These are phyloP conservation scores for Solea solea DNA, from an alignment of 2,113 vertebrate genomes.

Conservation along the genomic window DNA sequence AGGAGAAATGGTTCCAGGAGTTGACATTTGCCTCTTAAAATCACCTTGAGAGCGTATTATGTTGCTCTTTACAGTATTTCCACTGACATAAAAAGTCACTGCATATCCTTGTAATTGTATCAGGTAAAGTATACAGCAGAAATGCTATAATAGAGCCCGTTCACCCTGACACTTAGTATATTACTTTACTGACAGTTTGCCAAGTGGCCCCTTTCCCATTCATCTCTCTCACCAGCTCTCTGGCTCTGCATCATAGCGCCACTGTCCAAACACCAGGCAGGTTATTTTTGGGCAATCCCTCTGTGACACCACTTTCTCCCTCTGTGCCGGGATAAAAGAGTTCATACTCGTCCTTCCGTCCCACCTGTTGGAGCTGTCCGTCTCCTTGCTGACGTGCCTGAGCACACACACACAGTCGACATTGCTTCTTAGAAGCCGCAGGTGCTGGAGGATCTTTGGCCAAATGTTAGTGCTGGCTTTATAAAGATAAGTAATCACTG, in stretches of 20 bases:
- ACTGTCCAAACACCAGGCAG: constrained; percentile 44
- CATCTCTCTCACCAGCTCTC: constrained; percentile 44
- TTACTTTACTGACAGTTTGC: background rate
- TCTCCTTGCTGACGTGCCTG: constrained; percentile 57
- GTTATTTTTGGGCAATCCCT: constrained; percentile 75
- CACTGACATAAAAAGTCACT: background rate
- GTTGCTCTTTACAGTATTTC: background rate
- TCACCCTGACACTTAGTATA: background rate
- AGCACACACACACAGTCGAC: constrained; percentile 40
- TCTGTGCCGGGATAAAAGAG: constrained; percentile 63
- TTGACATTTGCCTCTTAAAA: background rate
- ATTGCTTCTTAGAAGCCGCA: constrained; percentile 40
- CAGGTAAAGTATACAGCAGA: background rate
- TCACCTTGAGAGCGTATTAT: background rate
- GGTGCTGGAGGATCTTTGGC: constrained; percentile 7
- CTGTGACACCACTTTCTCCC: constrained; percentile 67
- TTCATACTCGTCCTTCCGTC: constrained; percentile 32
- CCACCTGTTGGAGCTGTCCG: constrained; percentile 73
- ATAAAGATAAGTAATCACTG: background rate
- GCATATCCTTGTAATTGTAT: too few species aligned
- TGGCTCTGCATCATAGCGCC: constrained; percentile 47
- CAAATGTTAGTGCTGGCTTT: constrained; percentile 1
- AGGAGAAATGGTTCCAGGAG: background rate
- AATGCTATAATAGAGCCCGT: background rate
- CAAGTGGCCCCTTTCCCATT: constrained; percentile 38